A percentile compares a stretch with the other conserved stretches of the same genome.
phyloP scores from a whole-genome alignment of 2,113 vertebrate genomes.

The Oplegnathus fasciatus region DNA sequence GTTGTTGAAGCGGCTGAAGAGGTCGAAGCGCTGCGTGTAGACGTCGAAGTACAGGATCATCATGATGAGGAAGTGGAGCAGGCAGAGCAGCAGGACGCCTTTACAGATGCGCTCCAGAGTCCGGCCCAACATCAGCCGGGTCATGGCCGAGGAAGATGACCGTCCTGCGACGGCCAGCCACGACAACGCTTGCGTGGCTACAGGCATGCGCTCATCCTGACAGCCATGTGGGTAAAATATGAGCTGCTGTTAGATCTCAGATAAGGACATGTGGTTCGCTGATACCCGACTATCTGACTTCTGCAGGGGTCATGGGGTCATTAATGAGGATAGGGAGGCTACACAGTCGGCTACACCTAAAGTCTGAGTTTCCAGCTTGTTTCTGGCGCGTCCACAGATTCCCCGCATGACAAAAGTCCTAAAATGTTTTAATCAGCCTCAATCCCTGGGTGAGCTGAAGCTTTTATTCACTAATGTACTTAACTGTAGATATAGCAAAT shows the following conservation, averaged over 20 bases:
- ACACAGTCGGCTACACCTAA: slow-evolving; percentile 15
- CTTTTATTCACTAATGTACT: neutral
- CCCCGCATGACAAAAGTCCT: slow-evolving; percentile 64
- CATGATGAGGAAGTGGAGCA: slow-evolving; percentile 97
- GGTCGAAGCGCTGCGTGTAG: slow-evolving; percentile 96
- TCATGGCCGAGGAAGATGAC: slow-evolving; percentile 91
- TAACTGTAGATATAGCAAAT: neutral
- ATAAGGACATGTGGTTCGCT: slow-evolving; percentile 42
- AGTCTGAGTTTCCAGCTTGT: slow-evolving; percentile 18
- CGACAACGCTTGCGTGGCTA: slow-evolving; percentile 67
- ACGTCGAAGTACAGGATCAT: slow-evolving; percentile 99
- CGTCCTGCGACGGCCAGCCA: slow-evolving; percentile 77
- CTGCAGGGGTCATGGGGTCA: slow-evolving; percentile 65
- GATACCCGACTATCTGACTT: slow-evolving; percentile 31
- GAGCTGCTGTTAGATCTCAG: slow-evolving; percentile 42
- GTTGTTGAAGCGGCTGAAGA: slow-evolving; percentile 98
- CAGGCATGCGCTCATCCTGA: slow-evolving; percentile 58
- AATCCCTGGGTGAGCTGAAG: neutral
- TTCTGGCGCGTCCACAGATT: slow-evolving; percentile 28
- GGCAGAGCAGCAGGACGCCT: slow-evolving; percentile 96
- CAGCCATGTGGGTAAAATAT: neutral
- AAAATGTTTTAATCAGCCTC: slow-evolving; percentile 12
- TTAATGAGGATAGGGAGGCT: neutral
- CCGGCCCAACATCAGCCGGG: slow-evolving; percentile 97
- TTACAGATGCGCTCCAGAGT: slow-evolving; percentile 99